A percentile compares a stretch with the other conserved stretches of the same genome.
Evolutionary conservation across 2,797 vertebrate genomes (phyloP).

Genomic region (Bryconaethiops microstoma): DNA sequence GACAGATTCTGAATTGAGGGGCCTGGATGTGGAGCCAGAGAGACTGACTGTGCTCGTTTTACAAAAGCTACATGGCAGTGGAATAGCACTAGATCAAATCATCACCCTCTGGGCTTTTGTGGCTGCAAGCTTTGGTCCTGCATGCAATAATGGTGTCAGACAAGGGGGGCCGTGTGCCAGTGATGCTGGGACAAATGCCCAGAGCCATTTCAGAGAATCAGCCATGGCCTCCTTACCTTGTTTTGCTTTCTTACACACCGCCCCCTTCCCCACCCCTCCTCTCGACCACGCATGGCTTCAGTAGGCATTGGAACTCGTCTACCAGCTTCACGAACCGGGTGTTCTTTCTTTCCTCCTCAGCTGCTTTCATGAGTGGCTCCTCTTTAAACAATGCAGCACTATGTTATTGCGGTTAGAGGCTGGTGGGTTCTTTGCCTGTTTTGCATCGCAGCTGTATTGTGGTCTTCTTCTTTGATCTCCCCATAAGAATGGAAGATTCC

Average conservation of each 20-base stretch:
- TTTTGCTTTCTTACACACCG: not conserved
- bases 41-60: constrained; percentile 6
- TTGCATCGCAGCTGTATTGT: constrained; percentile 29
- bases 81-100: constrained; percentile 14
- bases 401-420: constrained; percentile 25
- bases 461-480: constrained; percentile 38
- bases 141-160: not conserved
- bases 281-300: not conserved
- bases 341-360: constrained; percentile 1
- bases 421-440: constrained; percentile 15
- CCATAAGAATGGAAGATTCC: constrained; percentile 25
- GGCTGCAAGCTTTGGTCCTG: constrained; percentile 9
- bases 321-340: not conserved
- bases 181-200: constrained; percentile 25
- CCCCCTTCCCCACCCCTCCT: too few relatives aligned
- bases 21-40: not conserved
- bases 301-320: not conserved
- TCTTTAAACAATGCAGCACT: constrained; percentile 13
- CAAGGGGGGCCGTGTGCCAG: not conserved
- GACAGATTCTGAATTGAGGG: not conserved
- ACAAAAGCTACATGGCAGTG: constrained; percentile 11
- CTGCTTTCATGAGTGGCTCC: constrained; percentile 19
- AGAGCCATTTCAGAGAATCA: constrained; percentile 10
- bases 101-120: constrained; percentile 32
- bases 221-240: constrained; percentile 27